These are phyloP conservation scores for Sceloporus tristichus DNA, from an alignment of 2,113 vertebrate species.

Conservation along the genomic window DNA sequence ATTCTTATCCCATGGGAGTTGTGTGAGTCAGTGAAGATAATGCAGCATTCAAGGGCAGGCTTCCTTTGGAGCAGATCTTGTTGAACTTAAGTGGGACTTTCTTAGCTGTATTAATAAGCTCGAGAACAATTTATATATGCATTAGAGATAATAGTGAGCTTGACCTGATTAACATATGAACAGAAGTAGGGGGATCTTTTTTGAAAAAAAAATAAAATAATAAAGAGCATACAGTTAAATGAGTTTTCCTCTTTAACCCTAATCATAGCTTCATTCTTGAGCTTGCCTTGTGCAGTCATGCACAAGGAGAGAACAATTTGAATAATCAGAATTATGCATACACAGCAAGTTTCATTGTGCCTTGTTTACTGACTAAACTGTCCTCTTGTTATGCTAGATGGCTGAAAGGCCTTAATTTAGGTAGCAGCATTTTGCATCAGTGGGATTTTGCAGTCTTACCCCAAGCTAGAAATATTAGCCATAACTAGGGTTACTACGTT, in stretches of 20 bases:
- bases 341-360: not conserved
- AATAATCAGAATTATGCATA: not conserved
- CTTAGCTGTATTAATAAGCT: not conserved
- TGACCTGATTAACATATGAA: not conserved
- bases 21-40: not conserved
- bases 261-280: not conserved
- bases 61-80: not conserved
- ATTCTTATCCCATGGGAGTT: not conserved
- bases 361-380: not conserved
- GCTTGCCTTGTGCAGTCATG: not conserved
- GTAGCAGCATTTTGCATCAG: not conserved
- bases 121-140: not conserved
- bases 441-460: slow-evolving; percentile 1
- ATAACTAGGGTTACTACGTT: not conserved
- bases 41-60: not conserved
- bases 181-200: not conserved
- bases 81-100: not conserved
- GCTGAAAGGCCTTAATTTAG: not conserved
- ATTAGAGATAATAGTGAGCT: not conserved
- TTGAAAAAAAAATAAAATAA: not conserved
- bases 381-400: not conserved
- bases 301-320: not conserved
- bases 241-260: not conserved
- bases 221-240: not conserved
- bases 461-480: not conserved